These are phyloP conservation scores for Metridium senile DNA, from an alignment of 92 coral and sea anemone genomes.

Conservation along the genomic window DNA sequence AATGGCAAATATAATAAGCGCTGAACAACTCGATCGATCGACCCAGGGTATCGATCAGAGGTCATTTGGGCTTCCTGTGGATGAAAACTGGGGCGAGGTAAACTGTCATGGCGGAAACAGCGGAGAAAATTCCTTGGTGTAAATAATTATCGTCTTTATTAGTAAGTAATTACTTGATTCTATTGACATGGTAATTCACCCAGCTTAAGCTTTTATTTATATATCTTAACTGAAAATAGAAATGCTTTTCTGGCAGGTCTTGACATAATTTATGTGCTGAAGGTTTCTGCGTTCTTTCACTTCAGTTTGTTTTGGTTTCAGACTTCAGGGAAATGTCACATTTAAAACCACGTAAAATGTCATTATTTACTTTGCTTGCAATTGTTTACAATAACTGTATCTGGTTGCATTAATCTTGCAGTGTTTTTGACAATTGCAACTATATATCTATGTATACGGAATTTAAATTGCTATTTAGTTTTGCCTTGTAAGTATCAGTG, in stretches of 20 bases:
- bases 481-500: no score
- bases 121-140: not conserved
- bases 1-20: no score
- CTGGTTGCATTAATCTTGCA: no score
- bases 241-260: no score
- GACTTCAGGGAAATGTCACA: not conserved
- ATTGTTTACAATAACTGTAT: no score
- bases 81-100: not conserved
- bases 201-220: not conserved
- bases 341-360: not conserved
- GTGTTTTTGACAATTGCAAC: no score
- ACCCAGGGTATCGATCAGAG: no score
- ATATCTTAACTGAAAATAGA: no score
- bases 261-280: no score
- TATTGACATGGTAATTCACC: not conserved
- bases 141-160: not conserved
- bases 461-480: no score
- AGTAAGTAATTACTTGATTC: not conserved
- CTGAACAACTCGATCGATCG: no score
- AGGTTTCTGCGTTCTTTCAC: not conserved
- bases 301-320: not conserved
- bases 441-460: no score
- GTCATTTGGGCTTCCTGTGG: constrained; percentile 11
- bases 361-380: not conserved
- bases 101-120: not conserved